phyloP scores from a whole-genome alignment of 2,797 vertebrate species.

The Salmo trutta region DNA sequence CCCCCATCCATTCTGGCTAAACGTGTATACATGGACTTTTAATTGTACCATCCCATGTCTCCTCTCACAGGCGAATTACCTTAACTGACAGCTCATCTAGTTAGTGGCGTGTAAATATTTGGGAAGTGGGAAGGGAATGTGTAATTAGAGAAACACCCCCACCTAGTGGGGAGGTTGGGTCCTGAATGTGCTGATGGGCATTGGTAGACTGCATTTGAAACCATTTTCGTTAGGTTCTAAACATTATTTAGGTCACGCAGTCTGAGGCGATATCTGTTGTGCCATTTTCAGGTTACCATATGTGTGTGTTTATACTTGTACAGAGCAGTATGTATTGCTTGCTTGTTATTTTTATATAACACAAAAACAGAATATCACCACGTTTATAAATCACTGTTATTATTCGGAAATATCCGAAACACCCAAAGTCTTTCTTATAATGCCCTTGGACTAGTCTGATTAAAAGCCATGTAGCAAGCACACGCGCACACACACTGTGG shows the following conservation, averaged over 20 bases:
- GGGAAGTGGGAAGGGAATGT: neutral
- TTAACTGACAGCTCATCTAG: constrained; percentile 56
- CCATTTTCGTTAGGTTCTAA: neutral
- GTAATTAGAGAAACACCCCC: constrained; percentile 41
- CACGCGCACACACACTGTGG: neutral
- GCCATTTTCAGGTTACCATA: neutral
- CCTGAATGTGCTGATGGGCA: neutral
- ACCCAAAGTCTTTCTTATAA: neutral
- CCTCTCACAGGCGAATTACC: constrained; percentile 50
- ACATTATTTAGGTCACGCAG: neutral
- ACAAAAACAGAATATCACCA: neutral
- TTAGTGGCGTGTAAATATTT: constrained; percentile 29
- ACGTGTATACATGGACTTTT: constrained; percentile 13
- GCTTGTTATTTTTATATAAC: neutral
- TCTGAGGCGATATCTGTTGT: neutral
- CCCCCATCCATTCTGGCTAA: neutral
- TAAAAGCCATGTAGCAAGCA: neutral
- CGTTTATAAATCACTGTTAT: neutral
- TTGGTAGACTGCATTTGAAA: neutral
- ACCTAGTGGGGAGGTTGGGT: constrained; percentile 42
- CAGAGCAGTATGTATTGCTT: neutral
- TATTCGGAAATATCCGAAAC: neutral
- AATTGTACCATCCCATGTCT: neutral
- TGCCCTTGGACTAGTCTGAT: too few species aligned
- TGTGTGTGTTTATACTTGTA: constrained; percentile 1